Evolutionary conservation across 1,140 invertebrate species (phyloP), one percentile per base, ranked within the genome.

Genomic region (Nasonia giraulti): DNA sequence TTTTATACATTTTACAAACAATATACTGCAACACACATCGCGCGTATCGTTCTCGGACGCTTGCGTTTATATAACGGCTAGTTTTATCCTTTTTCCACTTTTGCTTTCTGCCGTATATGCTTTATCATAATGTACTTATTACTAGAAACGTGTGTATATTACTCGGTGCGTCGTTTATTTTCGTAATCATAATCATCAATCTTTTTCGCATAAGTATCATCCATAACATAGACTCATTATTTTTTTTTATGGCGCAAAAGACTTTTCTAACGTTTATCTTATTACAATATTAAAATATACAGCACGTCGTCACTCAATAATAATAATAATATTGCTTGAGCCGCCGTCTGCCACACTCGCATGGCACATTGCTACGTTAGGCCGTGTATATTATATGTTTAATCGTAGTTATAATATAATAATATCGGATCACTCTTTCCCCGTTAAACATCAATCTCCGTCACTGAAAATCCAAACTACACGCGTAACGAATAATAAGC

Each of bases 1-100:
- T 82, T 82, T 82, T 78, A 78, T 78, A 82, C 68, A 85, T 85
- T 82, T 85, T 85, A 85, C 80, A 82, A 85, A 85, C 84, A 77
- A 85, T 69, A 50, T 85, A 76, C 78, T 80, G 79, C 62, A 75
- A 80, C 33, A 75, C 68, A 37, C 33, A 66, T 76, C 71, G 33
- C n/a, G 66, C 50, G 44, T 23, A 50, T 69, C 47, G 17, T 0
- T 37, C 3, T 37, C 66, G 20, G 47, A 79, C 68, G 47, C 69
- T 31, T 27, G 47, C 80, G 27, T 27, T 27, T 27, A 27, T 37
- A 37, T 31, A 84, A 84, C 31, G 73, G 20, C 40, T 31, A 66
- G 0, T 68, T 23, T 75, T 68, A 50, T 27, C 2, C 20, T 75
- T 23, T 80, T 44, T 68, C 23, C 78, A 37, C 17, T 68, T 62